These are phyloP conservation scores for Drosophila murphyi DNA, from an alignment of 1,140 invertebrate species.

Conservation along the genomic window DNA sequence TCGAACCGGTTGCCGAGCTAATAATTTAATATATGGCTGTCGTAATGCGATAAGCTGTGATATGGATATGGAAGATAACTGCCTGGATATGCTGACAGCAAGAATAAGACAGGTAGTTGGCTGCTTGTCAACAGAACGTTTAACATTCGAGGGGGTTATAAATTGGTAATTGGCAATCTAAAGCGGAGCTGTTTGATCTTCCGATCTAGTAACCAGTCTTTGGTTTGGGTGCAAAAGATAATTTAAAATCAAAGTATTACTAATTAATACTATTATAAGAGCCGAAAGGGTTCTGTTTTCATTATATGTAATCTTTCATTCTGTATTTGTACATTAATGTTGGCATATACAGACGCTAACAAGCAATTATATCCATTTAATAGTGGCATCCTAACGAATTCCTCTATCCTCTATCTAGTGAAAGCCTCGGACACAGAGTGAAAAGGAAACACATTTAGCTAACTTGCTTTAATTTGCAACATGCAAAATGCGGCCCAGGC, in stretches of 20 bases:
- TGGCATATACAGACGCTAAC: slow-evolving; percentile 44
- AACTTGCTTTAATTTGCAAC: slow-evolving; percentile 76
- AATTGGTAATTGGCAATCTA: slow-evolving; percentile 1
- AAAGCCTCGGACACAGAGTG: slow-evolving; percentile 35
- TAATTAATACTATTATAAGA: neutral
- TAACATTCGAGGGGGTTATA: slow-evolving; percentile 9
- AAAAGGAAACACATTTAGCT: slow-evolving; percentile 51
- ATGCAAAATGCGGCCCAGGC: slow-evolving; percentile 61
- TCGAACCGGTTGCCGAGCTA: slow-evolving; percentile 52
- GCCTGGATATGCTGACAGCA: slow-evolving; percentile 61
- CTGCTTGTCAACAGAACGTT: slow-evolving; percentile 24
- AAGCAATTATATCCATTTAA: slow-evolving; percentile 73
- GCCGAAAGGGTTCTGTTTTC: neutral
- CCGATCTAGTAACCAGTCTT: slow-evolving; percentile 2
- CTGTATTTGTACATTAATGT: neutral
- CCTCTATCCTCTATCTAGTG: slow-evolving; percentile 64
- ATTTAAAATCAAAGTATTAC: neutral
- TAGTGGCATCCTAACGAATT: slow-evolving; percentile 69
- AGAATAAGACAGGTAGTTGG: slow-evolving; percentile 65
- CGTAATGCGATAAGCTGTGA: slow-evolving; percentile 67
- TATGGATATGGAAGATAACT: slow-evolving; percentile 71
- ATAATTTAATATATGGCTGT: slow-evolving; percentile 52
- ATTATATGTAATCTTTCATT: neutral
- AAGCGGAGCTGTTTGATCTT: slow-evolving; percentile 5
- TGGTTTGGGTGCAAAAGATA: neutral